These are phyloP conservation scores for Lithobates pipiens DNA, from an alignment of 2,797 vertebrate genomes.

Conservation along the genomic window DNA sequence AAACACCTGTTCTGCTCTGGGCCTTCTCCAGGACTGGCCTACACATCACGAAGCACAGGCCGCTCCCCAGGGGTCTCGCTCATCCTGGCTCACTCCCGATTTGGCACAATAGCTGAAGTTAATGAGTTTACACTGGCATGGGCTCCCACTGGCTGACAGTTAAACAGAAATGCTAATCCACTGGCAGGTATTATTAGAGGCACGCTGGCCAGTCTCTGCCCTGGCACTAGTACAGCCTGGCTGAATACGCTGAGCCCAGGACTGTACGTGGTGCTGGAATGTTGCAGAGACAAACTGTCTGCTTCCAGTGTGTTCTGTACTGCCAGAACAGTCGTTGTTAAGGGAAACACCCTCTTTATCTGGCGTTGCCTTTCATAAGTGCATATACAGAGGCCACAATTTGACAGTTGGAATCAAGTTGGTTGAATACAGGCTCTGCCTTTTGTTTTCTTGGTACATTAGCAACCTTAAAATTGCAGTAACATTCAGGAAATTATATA, in stretches of 20 bases:
- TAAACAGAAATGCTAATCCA: constrained; percentile 41
- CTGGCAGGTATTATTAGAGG: constrained; percentile 36
- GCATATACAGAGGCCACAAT: no score
- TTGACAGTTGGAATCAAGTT: no score
- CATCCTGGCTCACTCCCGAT: constrained; percentile 7
- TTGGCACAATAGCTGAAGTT: constrained; percentile 43
- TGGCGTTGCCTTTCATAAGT: no score
- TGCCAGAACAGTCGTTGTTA: no score
- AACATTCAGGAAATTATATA: no score
- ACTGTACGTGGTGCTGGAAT: no score
- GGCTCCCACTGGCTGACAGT: constrained; percentile 25
- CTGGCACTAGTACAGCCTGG: constrained; percentile 5
- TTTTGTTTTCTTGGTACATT: no score
- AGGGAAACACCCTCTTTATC: no score
- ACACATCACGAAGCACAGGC: neutral
- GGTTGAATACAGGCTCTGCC: no score
- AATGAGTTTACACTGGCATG: constrained; percentile 52
- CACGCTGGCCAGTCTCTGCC: neutral
- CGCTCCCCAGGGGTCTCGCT: neutral
- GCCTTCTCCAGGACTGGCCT: constrained; percentile 4
- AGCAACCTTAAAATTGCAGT: no score
- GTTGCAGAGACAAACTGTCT: no score
- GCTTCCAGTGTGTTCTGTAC: no score
- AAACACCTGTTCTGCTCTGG: constrained; percentile 43
- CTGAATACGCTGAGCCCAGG: neutral